Evolutionary conservation across 2,797 vertebrate species (phyloP).

Genomic region (Myripristis jacobus): DNA sequence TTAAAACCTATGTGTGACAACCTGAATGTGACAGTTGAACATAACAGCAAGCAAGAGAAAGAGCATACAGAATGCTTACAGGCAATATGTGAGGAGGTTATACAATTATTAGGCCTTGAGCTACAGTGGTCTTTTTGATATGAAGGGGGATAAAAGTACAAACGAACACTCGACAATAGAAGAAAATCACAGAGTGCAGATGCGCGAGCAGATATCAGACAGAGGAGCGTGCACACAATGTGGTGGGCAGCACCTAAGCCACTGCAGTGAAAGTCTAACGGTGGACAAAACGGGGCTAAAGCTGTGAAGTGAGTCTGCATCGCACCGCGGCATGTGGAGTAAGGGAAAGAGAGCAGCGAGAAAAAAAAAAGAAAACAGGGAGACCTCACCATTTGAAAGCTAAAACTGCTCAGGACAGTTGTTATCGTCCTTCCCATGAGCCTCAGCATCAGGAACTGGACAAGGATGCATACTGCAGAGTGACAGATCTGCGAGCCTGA

Average conservation of each 20-base stretch:
- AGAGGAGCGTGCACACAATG: conserved; percentile 7
- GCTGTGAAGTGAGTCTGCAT: conserved; percentile 16
- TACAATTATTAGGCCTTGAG: background rate
- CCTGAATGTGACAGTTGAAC: background rate
- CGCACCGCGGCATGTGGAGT: background rate
- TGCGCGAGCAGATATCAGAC: conserved; percentile 1
- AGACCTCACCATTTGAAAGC: conserved; percentile 94
- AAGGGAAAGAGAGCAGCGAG: conserved; percentile 4
- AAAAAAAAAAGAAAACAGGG: background rate
- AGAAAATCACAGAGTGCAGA: conserved; percentile 8
- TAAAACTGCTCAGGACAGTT: conserved; percentile 89
- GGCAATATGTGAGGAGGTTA: conserved; percentile 16
- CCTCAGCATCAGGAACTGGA: conserved; percentile 97
- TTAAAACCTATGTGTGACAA: background rate
- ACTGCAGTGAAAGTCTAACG: conserved; percentile 29
- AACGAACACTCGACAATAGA: conserved; percentile 4
- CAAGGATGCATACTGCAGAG: conserved; percentile 89
- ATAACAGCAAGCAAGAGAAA: background rate
- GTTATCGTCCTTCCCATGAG: conserved; percentile 97
- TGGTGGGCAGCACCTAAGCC: background rate
- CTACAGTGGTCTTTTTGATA: background rate
- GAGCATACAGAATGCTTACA: background rate
- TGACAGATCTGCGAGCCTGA: conserved; percentile 92
- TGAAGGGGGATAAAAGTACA: background rate
- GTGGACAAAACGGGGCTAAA: conserved; percentile 8